These are phyloP conservation scores for Cryptosula pallasiana DNA, from an alignment of 2,888 invertebrate genomes.

Conservation along the genomic window DNA sequence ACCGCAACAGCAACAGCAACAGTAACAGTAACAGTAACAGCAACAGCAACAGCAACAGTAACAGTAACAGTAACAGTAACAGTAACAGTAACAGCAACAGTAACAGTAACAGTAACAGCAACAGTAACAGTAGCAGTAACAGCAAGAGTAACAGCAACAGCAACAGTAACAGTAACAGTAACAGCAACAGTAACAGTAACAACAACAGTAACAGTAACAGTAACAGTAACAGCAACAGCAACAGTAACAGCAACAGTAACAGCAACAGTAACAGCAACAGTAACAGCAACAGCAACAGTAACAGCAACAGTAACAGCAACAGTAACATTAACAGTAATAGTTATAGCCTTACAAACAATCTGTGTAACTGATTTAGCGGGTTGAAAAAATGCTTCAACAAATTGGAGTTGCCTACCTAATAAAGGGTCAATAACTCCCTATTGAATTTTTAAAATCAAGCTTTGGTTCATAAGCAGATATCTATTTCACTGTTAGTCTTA, in stretches of 20 bases:
- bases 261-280: background rate
- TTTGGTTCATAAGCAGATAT: too few species aligned
- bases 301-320: background rate
- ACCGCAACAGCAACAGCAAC: background rate
- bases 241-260: background rate
- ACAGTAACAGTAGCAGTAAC: background rate
- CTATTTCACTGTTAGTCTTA: too few species aligned
- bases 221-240: background rate
- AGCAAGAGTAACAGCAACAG: too few species aligned
- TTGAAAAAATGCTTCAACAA: too few species aligned
- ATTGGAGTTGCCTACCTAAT: too few species aligned
- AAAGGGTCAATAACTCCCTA: too few species aligned
- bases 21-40: background rate
- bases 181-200: background rate
- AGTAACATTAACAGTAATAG: too few species aligned
- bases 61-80: background rate
- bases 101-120: background rate
- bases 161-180: background rate
- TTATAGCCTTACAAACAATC: too few species aligned
- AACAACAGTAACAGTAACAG: background rate
- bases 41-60: background rate
- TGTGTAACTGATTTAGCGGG: too few species aligned
- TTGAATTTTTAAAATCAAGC: too few species aligned
- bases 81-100: background rate
- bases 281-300: background rate